A percentile compares a stretch with the other conserved stretches of the same genome.
Evolutionary conservation across 2,888 invertebrate species (phyloP).

Genomic region (Pilophorus perplexus): DNA sequence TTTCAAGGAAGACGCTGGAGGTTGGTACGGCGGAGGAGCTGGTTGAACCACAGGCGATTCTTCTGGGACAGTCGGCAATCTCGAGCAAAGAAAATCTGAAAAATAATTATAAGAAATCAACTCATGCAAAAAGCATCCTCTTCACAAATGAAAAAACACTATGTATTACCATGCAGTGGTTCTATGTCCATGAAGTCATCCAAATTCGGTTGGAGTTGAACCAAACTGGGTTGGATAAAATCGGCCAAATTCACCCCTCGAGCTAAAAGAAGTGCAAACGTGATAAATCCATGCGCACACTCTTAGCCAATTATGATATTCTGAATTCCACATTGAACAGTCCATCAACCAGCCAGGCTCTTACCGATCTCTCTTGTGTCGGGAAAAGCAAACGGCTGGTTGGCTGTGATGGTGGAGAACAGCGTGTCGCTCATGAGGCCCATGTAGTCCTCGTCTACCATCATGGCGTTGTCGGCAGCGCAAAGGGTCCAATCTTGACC

Average conservation of each 20-base stretch:
- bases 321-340: background rate
- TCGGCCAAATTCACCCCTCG: constrained; percentile 86
- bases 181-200: constrained; percentile 93
- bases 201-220: constrained; percentile 93
- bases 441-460: constrained; percentile 82
- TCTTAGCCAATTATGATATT: background rate
- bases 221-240: constrained; percentile 96
- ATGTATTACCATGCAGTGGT: constrained; percentile 66
- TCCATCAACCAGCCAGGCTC: too few relatives aligned
- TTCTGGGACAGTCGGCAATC: constrained; percentile 63
- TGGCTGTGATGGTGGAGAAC: constrained; percentile 78
- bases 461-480: constrained; percentile 59
- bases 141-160: background rate
- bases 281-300: background rate
- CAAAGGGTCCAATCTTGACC: constrained; percentile 65
- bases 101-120: constrained; percentile 29
- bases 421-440: constrained; percentile 86
- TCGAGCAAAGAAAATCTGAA: constrained; percentile 59
- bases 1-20: background rate
- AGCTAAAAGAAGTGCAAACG: too few relatives aligned
- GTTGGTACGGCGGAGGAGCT: constrained; percentile 15
- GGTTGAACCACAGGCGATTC: constrained; percentile 51
- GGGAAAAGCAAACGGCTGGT: constrained; percentile 92
- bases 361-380: constrained; percentile 94
- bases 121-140: background rate